Conservation (phyloP, 2,797 vertebrate genomes). For the Tolypeutes matacus region DNA sequence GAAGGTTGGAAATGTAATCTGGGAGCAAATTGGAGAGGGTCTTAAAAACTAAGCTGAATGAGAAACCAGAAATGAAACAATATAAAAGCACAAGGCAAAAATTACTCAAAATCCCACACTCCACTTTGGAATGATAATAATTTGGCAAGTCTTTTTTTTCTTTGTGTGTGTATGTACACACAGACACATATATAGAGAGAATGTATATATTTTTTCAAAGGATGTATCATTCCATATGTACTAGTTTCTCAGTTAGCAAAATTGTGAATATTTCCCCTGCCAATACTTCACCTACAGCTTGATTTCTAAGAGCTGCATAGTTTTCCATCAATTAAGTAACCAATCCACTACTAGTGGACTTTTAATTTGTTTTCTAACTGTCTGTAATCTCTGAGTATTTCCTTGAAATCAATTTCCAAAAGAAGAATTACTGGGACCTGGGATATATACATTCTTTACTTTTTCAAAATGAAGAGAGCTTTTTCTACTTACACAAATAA, state of each 20-base stretch:
- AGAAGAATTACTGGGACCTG: neutral
- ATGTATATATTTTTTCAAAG: neutral
- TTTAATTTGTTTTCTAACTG: neutral
- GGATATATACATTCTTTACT: neutral
- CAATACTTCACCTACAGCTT: neutral
- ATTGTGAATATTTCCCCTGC: neutral
- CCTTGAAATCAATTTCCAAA: neutral
- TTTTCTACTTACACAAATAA: neutral
- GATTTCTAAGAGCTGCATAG: neutral
- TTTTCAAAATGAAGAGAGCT: neutral
- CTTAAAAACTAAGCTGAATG: neutral
- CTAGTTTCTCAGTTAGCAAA: neutral
- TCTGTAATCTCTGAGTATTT: neutral
- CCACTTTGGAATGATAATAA: neutral
- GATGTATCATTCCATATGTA: neutral
- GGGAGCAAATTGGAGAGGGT: neutral
- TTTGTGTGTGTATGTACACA: neutral
- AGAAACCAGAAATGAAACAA: neutral
- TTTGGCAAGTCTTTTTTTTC: neutral
- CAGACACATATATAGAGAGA: neutral
- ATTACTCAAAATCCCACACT: neutral
- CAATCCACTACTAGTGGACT: neutral
- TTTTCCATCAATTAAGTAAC: neutral
- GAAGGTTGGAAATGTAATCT: neutral
- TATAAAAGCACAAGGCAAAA: slow-evolving; percentile 7